These are phyloP conservation scores for Boloria selene DNA, from an alignment of 2,888 invertebrate genomes.

Conservation along the genomic window DNA sequence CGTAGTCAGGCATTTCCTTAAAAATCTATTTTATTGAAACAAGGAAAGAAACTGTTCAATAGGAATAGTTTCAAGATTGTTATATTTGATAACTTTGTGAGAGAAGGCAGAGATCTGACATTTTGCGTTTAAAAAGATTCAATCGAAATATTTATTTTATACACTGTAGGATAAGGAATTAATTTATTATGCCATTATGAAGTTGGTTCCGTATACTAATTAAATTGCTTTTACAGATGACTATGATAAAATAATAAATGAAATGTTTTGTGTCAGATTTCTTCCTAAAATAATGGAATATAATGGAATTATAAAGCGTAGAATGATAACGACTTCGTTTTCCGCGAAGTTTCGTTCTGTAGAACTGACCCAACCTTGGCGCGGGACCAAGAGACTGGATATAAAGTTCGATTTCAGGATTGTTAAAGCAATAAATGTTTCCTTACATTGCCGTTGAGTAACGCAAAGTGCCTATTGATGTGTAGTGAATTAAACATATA, in stretches of 20 bases:
- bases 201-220: background rate
- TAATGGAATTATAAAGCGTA: background rate
- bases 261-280: slow-evolving; percentile 1
- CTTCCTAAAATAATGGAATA: slow-evolving; percentile 1
- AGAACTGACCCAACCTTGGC: slow-evolving; percentile 47
- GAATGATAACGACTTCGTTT: slow-evolving; percentile 22
- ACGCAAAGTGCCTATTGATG: slow-evolving; percentile 64
- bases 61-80: slow-evolving; percentile 20
- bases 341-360: slow-evolving; percentile 21
- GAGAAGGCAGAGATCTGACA: slow-evolving; percentile 11
- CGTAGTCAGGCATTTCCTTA: slow-evolving; percentile 8
- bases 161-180: background rate
- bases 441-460: slow-evolving; percentile 47
- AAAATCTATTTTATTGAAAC: slow-evolving; percentile 26
- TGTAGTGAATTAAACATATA: slow-evolving; percentile 49
- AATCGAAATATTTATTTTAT: background rate
- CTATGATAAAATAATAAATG: too few relatives aligned
- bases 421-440: slow-evolving; percentile 48
- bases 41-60: slow-evolving; percentile 18
- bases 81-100: slow-evolving; percentile 18
- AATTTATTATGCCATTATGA: background rate
- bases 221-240: background rate
- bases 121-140: background rate
- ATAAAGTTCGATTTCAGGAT: slow-evolving; percentile 33
- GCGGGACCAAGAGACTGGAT: slow-evolving; percentile 52